These are phyloP conservation scores for Drosophila sturtevanti DNA, from an alignment of 1,140 invertebrate genomes.

Conservation along the genomic window DNA sequence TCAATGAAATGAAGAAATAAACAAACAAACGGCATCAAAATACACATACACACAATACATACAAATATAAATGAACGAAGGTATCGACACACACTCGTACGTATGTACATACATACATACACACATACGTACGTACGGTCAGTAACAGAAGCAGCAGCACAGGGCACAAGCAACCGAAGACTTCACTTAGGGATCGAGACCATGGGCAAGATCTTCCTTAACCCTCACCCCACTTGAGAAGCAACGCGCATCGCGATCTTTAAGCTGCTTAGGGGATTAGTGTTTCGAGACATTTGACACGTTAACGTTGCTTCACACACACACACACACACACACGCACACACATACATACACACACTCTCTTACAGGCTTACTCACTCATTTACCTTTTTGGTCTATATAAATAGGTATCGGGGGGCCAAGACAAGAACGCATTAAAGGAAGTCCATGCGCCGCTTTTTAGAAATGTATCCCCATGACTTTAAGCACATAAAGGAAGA, in stretches of 20 bases:
- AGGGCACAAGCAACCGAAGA: conserved; percentile 6
- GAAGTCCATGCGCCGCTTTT: conserved; percentile 64
- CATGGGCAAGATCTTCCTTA: not conserved
- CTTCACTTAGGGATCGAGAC: no score
- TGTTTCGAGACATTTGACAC: conserved; percentile 81
- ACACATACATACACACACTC: conserved; percentile 8
- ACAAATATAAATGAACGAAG: not conserved
- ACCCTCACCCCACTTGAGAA: conserved; percentile 38
- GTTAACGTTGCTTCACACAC: conserved; percentile 67
- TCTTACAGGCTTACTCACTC: conserved; percentile 11
- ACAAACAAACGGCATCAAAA: not conserved
- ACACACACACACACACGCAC: conserved; percentile 22
- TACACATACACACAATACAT: no score
- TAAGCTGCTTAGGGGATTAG: conserved; percentile 80
- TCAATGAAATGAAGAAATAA: not conserved
- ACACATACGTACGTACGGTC: no score
- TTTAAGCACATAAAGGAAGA: conserved; percentile 25
- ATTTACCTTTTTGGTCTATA: conserved; percentile 44
- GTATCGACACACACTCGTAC: no score
- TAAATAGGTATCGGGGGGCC: conserved; percentile 55
- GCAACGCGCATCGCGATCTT: conserved; percentile 73
- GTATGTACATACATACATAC: no score
- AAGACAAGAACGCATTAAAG: conserved; percentile 58
- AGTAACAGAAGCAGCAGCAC: conserved; percentile 31
- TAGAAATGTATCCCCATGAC: conserved; percentile 57